A percentile compares a stretch with the other conserved stretches of the same genome.
These are phyloP conservation scores for Prosopocoilus inquinatus DNA, from an alignment of 2,888 invertebrate genomes.

Conservation along the genomic window DNA sequence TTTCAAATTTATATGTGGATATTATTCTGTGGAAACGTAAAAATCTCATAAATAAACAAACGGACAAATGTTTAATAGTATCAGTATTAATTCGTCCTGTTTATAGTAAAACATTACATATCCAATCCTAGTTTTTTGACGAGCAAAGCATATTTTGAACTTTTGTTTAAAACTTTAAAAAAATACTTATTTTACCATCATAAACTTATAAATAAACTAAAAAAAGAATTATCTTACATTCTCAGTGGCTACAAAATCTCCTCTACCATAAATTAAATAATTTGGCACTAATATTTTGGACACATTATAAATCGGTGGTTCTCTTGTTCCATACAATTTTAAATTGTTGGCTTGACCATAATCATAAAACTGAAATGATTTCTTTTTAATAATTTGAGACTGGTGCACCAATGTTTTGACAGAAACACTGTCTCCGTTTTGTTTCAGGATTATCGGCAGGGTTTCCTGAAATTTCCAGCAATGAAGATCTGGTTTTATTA, in stretches of 20 bases:
- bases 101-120: too few species aligned
- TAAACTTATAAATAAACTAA: too few species aligned
- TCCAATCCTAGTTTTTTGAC: too few species aligned
- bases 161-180: too few species aligned
- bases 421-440: slow-evolving; percentile 43
- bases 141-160: too few species aligned
- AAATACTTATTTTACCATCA: too few species aligned
- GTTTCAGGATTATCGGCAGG: slow-evolving; percentile 42
- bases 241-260: slow-evolving; percentile 18
- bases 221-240: slow-evolving; percentile 7
- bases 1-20: too few species aligned
- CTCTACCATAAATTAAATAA: slow-evolving; percentile 20
- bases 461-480: slow-evolving; percentile 38
- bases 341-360: slow-evolving; percentile 58
- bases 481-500: background rate
- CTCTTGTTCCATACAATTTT: slow-evolving; percentile 52
- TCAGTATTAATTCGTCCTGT: too few species aligned
- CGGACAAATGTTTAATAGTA: too few species aligned
- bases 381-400: slow-evolving; percentile 30
- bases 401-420: slow-evolving; percentile 40
- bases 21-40: too few species aligned
- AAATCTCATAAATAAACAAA: too few species aligned
- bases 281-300: slow-evolving; percentile 57
- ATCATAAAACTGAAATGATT: slow-evolving; percentile 64
- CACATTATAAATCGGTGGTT: slow-evolving; percentile 60